Base-by-base conservation (phyloP, 2,888 invertebrate species). In the Drosophila infuscata region DNA sequence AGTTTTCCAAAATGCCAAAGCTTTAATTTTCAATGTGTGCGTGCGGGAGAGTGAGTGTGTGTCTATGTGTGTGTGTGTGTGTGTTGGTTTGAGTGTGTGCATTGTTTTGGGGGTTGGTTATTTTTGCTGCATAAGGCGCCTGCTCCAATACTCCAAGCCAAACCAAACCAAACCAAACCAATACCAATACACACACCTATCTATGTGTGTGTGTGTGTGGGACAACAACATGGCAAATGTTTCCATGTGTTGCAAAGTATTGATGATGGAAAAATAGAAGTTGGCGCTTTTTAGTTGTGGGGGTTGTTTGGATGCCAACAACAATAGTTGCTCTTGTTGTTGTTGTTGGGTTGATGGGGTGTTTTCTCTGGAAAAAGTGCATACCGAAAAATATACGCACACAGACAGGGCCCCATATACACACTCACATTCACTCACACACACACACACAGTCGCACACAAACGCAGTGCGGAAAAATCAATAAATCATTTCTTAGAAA, bases 231-330 rank as follows among this genome's bases (percentile, higher is more conserved):
- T 29, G 36, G 46, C 58, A 65, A 61, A 56, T 53, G 49, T 49
- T 58, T 68, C 53, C 62, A 69, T 74, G 70, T 79, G 76, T 65
- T 70, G 66, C 38, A 63, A 82, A 74, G 81, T 83, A 88, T 86
- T 88, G 88, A 86, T 83, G 78, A 86, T 76, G 86, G 88, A 83
- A 88, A 88, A 88, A 83, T 83, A 86, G 88, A 85, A 86, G 86
- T 86, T 87, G 89, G 87, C 83, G 87, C 90, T 86, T 85, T 89
- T 86, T 85, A 88, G 85, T 76, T 83, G 66, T 89, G 86, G 88
- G 86, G 90, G 89, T 88, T 85, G 86, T 79, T 89, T 83, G 81
- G 79, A 77, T 52, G 58, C 51, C 72, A 72, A 79, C 76, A 75
- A 75, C 79, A 75, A 71, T 74, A 70, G 75, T 63, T 72, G 69